Evolutionary conservation across 2,888 invertebrate species (phyloP).

Genomic region (Scrobipalpa costella): DNA sequence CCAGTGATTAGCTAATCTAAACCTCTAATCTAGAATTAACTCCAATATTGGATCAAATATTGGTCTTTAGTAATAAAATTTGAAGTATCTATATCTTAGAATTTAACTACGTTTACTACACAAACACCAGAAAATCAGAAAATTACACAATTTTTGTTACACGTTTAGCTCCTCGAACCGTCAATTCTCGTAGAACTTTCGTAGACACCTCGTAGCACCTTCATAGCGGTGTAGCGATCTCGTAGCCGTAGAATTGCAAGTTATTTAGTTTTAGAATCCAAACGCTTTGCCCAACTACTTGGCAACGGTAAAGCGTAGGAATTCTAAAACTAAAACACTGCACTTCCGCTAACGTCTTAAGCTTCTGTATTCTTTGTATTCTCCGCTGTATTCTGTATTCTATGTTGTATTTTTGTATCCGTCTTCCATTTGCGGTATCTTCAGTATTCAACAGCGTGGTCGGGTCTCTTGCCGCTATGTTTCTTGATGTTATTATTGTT

Average conservation of each 20-base stretch:
- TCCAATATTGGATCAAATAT: too few species aligned
- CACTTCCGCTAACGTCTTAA: conserved; percentile 30
- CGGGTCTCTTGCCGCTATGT: neutral
- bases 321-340: conserved; percentile 90
- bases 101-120: too few species aligned
- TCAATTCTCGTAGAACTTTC: neutral
- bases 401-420: conserved; percentile 32
- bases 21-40: too few species aligned
- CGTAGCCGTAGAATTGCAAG: conserved; percentile 43
- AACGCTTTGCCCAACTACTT: conserved; percentile 93
- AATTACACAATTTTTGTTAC: too few species aligned
- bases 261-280: conserved; percentile 95
- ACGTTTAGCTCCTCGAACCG: neutral
- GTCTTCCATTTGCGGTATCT: conserved; percentile 13
- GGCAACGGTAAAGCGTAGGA: conserved; percentile 96
- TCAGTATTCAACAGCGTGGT: neutral
- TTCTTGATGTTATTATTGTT: conserved; percentile 15
- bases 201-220: conserved; percentile 15
- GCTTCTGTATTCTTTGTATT: neutral
- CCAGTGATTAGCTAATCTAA: too few species aligned
- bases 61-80: too few species aligned
- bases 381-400: conserved; percentile 31
- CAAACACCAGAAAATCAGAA: too few species aligned
- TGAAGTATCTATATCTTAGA: too few species aligned
- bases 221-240: conserved; percentile 36